phyloP scores from a whole-genome alignment of 30 jellyfish, hydroid and myxozoan genomes.

The Hydractinia echinata region DNA sequence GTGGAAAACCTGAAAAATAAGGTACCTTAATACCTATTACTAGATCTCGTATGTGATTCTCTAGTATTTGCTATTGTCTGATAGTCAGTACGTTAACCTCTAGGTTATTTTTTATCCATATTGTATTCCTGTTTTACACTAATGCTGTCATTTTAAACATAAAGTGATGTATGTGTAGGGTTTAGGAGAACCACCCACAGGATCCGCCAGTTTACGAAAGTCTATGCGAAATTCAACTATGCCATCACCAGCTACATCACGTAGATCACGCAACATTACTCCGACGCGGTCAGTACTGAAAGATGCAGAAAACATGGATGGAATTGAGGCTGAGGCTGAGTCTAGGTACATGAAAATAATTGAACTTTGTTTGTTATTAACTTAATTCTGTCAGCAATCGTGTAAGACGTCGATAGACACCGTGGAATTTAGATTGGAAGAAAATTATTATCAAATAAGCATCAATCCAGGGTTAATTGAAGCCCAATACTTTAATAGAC shows the following conservation, averaged over 20 bases:
- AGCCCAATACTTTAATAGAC: too few relatives aligned
- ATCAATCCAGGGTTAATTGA: too few relatives aligned
- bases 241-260: conserved; percentile 6
- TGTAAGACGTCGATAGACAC: too few relatives aligned
- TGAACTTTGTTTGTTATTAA: too few relatives aligned
- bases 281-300: not conserved
- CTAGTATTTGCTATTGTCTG: not conserved
- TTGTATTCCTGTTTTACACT: too few relatives aligned
- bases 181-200: conserved; percentile 70
- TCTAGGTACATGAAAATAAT: too few relatives aligned
- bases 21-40: conserved; percentile 28
- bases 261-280: not conserved
- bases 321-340: too few relatives aligned
- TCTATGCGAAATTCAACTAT: not conserved
- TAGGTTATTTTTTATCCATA: too few relatives aligned
- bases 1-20: conserved; percentile 68
- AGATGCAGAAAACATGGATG: not conserved
- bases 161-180: conserved; percentile 41
- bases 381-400: too few relatives aligned
- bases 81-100: not conserved
- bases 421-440: too few relatives aligned
- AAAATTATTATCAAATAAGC: too few relatives aligned
- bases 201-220: conserved; percentile 2
- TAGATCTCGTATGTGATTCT: not conserved
- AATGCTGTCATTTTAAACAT: not conserved